Conservation (phyloP, 1,140 invertebrate species). For the Ceratoteleas bidentatus region DNA sequence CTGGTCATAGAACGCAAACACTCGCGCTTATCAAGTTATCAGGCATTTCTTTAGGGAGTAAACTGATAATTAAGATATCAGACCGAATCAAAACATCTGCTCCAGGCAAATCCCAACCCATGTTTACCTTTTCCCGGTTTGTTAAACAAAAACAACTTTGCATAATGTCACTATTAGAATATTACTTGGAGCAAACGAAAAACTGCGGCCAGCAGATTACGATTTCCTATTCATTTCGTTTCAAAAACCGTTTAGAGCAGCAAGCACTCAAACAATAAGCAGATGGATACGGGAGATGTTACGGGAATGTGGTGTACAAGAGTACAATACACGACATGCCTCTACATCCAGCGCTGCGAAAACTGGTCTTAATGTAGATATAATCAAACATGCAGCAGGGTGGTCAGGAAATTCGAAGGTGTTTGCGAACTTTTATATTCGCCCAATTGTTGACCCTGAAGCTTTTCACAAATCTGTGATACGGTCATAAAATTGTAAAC, state of each 20-base stretch:
- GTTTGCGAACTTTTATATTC: neutral
- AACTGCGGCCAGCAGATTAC: neutral
- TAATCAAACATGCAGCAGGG: neutral
- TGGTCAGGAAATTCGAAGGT: neutral
- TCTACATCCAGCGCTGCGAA: neutral
- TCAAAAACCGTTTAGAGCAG: neutral
- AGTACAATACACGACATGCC: neutral
- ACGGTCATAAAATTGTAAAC: too few species aligned
- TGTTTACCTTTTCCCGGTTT: conserved; percentile 10
- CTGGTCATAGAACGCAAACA: conserved; percentile 11
- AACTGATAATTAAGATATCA: conserved; percentile 10
- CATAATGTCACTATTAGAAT: conserved; percentile 1
- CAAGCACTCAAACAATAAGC: neutral
- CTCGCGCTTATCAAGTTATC: conserved; percentile 17
- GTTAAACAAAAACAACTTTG: neutral
- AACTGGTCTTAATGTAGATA: neutral
- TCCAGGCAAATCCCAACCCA: neutral
- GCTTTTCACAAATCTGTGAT: too few species aligned
- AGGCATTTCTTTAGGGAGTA: neutral
- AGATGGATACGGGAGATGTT: neutral
- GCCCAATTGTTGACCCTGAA: neutral
- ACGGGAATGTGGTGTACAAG: neutral
- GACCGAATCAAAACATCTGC: conserved; percentile 1
- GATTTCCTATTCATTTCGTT: neutral
- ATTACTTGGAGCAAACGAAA: neutral